A percentile compares a stretch with the other conserved stretches of the same genome.
phyloP scores from a whole-genome alignment of 2,888 invertebrate genomes.

The Lasioglossum zephyrum region DNA sequence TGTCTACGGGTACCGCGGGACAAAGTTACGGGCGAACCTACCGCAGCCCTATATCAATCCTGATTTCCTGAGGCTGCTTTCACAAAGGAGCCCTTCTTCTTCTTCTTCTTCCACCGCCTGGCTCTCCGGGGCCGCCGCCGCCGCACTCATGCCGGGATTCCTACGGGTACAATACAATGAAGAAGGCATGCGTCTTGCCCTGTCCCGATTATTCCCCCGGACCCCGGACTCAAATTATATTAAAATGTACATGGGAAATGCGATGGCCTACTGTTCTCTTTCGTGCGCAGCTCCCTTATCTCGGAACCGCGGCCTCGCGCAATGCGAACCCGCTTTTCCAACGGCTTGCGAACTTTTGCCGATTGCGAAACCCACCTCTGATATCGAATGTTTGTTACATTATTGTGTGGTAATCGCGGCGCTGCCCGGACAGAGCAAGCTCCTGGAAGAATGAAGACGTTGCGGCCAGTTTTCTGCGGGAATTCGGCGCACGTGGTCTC shows the following conservation, averaged over 20 bases:
- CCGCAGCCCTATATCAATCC: constrained; percentile 79
- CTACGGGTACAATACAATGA: constrained; percentile 67
- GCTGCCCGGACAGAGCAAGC: neutral
- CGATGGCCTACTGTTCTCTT: constrained; percentile 25
- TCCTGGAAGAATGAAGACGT: neutral
- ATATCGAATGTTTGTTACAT: constrained; percentile 2
- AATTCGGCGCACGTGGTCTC: neutral
- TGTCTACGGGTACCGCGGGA: constrained; percentile 68
- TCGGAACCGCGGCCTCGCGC: neutral
- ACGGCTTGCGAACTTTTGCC: neutral
- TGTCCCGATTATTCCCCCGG: constrained; percentile 65
- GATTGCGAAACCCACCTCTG: neutral
- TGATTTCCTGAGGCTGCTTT: constrained; percentile 75
- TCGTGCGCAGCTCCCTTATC: neutral
- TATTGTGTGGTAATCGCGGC: constrained; percentile 7
- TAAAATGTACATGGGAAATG: constrained; percentile 53
- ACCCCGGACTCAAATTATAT: constrained; percentile 63
- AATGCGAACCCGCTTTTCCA: neutral
- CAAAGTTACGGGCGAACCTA: constrained; percentile 77
- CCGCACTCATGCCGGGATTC: constrained; percentile 58
- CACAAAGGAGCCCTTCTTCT: constrained; percentile 72
- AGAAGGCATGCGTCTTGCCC: constrained; percentile 65
- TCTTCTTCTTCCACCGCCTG: constrained; percentile 41
- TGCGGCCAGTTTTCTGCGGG: neutral
- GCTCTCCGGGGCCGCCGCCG: constrained; percentile 18